phyloP scores from a whole-genome alignment of 1,140 invertebrate species.

The Babylonia areolata region DNA sequence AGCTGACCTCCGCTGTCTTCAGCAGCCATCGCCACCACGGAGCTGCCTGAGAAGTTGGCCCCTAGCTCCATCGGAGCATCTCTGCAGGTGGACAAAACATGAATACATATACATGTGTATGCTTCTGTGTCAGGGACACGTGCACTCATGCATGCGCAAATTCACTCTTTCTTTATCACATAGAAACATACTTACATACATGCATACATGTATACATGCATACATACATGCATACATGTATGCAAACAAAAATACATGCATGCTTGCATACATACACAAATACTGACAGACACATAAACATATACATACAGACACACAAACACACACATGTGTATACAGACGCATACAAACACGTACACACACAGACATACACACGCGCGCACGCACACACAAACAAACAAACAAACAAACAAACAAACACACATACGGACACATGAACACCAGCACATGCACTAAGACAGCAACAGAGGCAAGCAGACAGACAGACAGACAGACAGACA shows the following conservation, averaged over 20 bases:
- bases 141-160: not conserved
- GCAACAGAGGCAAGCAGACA: too few relatives aligned
- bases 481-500: too few relatives aligned
- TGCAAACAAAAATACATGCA: not conserved
- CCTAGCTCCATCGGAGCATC: not conserved
- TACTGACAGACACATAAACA: not conserved
- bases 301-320: conserved; percentile 8
- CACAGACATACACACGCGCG: too few relatives aligned
- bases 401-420: too few relatives aligned
- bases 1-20: not conserved
- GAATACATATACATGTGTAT: not conserved
- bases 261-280: not conserved
- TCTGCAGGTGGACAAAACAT: not conserved
- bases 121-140: not conserved
- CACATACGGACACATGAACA: too few relatives aligned
- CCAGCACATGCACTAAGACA: too few relatives aligned
- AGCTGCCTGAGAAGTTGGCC: not conserved
- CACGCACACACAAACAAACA: too few relatives aligned
- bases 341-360: too few relatives aligned
- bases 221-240: not conserved
- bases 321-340: not conserved
- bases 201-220: not conserved
- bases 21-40: not conserved
- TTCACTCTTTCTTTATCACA: too few relatives aligned
- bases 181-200: not conserved